Conservation (phyloP, 2,888 invertebrate genomes). For the Noctua comes region DNA sequence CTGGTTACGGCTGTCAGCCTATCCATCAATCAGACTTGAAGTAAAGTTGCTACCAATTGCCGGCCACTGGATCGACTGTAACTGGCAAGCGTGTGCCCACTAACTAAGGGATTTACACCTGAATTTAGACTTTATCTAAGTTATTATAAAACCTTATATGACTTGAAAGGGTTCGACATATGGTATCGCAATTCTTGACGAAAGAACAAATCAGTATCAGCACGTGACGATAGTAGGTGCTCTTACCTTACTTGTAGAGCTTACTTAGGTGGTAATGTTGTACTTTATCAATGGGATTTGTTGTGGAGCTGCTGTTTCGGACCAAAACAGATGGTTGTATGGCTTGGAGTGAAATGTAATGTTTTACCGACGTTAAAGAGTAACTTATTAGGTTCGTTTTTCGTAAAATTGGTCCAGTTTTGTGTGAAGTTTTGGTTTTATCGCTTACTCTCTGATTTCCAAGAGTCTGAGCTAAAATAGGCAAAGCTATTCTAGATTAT, state of each 20-base stretch:
- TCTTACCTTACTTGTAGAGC: slow-evolving; percentile 74
- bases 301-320: slow-evolving; percentile 40
- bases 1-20: slow-evolving; percentile 81
- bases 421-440: background rate
- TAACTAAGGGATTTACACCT: slow-evolving; percentile 47
- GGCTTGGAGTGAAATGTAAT: slow-evolving; percentile 19
- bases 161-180: slow-evolving; percentile 64
- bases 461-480: background rate
- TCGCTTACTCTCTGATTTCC: background rate
- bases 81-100: slow-evolving; percentile 71
- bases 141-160: slow-evolving; percentile 62
- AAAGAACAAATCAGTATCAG: slow-evolving; percentile 82
- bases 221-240: slow-evolving; percentile 78
- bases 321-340: slow-evolving; percentile 36
- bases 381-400: slow-evolving; percentile 27
- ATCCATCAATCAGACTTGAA: slow-evolving; percentile 84
- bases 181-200: slow-evolving; percentile 71
- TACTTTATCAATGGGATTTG: slow-evolving; percentile 74
- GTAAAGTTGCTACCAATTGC: slow-evolving; percentile 81
- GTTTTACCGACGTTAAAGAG: slow-evolving; percentile 23
- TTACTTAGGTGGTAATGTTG: slow-evolving; percentile 68
- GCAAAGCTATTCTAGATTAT: background rate
- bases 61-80: slow-evolving; percentile 79
- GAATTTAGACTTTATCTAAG: slow-evolving; percentile 72
- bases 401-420: slow-evolving; percentile 18